Conservation (phyloP, 2,113 vertebrate species). For the Festucalex cinctus region DNA sequence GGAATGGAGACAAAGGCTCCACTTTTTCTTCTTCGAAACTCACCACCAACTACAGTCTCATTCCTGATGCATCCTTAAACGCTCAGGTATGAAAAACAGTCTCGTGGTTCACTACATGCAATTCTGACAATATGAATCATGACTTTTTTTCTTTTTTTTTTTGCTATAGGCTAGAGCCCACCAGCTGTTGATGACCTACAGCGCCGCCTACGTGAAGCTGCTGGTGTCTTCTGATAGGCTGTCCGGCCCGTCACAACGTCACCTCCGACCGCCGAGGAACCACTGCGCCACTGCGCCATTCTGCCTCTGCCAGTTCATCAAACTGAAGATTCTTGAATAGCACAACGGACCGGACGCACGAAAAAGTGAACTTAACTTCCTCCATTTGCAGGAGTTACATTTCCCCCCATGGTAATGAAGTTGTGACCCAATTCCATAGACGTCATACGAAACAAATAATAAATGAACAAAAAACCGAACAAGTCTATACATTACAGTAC, state of each 20-base stretch:
- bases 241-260: slow-evolving; percentile 29
- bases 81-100: slow-evolving; percentile 54
- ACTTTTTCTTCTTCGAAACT: slow-evolving; percentile 35
- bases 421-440: too few relatives aligned
- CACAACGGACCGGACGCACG: background rate
- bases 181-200: slow-evolving; percentile 75
- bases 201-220: slow-evolving; percentile 71
- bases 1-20: slow-evolving; percentile 7
- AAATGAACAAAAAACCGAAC: too few relatives aligned
- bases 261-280: slow-evolving; percentile 26
- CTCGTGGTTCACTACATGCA: background rate
- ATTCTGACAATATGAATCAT: background rate
- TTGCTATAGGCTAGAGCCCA: slow-evolving; percentile 63
- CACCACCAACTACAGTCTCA: slow-evolving; percentile 61
- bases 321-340: slow-evolving; percentile 55
- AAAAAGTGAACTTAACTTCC: too few relatives aligned
- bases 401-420: too few relatives aligned
- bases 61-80: slow-evolving; percentile 59
- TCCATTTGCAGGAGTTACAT: too few relatives aligned
- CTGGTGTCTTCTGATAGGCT: slow-evolving; percentile 66
- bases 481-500: too few relatives aligned
- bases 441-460: too few relatives aligned
- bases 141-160: too few relatives aligned
- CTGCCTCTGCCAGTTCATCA: slow-evolving; percentile 76
- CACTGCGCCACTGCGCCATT: slow-evolving; percentile 58